Evolutionary conservation across 2,113 vertebrate species (phyloP).

Genomic region (Lepus americanus): DNA sequence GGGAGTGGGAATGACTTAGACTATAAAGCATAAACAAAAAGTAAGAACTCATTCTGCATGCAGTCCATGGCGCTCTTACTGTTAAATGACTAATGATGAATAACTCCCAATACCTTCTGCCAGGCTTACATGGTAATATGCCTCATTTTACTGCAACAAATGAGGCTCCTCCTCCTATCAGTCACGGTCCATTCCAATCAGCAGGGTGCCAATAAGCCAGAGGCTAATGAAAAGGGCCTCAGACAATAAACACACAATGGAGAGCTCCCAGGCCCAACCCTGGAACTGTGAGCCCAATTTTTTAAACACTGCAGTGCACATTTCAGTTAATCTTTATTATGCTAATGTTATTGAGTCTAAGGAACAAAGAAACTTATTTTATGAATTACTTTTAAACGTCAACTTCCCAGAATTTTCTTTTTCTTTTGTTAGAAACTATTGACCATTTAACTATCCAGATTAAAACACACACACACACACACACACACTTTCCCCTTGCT

Average conservation of each 20-base stretch:
- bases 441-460: conserved; percentile 87
- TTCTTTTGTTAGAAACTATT: conserved; percentile 88
- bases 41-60: conserved; percentile 84
- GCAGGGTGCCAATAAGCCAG: conserved; percentile 95
- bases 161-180: conserved; percentile 94
- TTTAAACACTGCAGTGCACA: conserved; percentile 93
- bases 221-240: conserved; percentile 93
- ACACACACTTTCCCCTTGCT: conserved; percentile 51
- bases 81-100: conserved; percentile 90
- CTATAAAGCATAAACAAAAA: conserved; percentile 68
- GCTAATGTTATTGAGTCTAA: conserved; percentile 96
- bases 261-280: conserved; percentile 90
- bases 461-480: conserved; percentile 68
- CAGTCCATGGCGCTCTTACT: conserved; percentile 85
- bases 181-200: conserved; percentile 94
- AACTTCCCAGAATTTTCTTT: conserved; percentile 89
- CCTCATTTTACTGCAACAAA: conserved; percentile 96
- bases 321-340: conserved; percentile 97
- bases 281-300: conserved; percentile 90
- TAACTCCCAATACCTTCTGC: conserved; percentile 90
- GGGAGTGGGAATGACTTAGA: conserved; percentile 50
- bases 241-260: conserved; percentile 94
- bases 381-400: conserved; percentile 92
- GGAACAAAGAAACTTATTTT: conserved; percentile 98
- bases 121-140: conserved; percentile 92